phyloP scores from a whole-genome alignment of 2,797 vertebrate species.

The Sciurus vulgaris region DNA sequence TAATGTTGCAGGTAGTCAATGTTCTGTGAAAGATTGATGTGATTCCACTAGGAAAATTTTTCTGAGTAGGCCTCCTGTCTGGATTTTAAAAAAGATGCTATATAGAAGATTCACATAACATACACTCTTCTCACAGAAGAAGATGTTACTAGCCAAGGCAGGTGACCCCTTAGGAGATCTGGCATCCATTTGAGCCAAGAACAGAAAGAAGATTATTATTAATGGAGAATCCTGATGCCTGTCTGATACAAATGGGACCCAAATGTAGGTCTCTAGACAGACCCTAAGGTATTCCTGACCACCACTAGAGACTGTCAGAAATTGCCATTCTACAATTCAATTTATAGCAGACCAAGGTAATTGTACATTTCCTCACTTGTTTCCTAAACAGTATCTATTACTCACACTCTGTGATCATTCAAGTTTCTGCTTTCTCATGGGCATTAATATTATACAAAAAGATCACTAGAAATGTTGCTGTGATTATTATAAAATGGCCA shows the following conservation, averaged over 20 bases:
- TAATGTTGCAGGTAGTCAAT: not conserved
- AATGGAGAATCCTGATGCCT: not conserved
- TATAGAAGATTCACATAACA: not conserved
- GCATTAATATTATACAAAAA: not conserved
- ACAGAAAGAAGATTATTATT: not conserved
- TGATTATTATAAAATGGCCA: slow-evolving; percentile 75
- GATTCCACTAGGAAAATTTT: not conserved
- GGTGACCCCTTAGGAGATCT: not conserved
- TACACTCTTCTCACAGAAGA: not conserved
- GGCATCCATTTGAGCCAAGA: not conserved
- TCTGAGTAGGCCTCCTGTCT: not conserved
- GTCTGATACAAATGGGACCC: not conserved
- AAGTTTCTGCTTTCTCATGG: not conserved
- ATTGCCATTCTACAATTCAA: not conserved
- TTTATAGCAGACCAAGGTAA: not conserved
- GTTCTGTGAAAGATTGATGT: not conserved
- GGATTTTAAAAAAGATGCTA: not conserved
- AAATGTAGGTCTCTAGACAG: not conserved
- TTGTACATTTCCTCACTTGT: not conserved
- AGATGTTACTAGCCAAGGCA: not conserved
- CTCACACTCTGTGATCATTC: not conserved
- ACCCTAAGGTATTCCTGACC: not conserved
- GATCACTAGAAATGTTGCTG: slow-evolving; percentile 61
- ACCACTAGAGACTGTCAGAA: not conserved
- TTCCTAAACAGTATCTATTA: not conserved